These are phyloP conservation scores for Hypotaenidia okinawae DNA, from an alignment of 2,797 vertebrate species.

Conservation along the genomic window DNA sequence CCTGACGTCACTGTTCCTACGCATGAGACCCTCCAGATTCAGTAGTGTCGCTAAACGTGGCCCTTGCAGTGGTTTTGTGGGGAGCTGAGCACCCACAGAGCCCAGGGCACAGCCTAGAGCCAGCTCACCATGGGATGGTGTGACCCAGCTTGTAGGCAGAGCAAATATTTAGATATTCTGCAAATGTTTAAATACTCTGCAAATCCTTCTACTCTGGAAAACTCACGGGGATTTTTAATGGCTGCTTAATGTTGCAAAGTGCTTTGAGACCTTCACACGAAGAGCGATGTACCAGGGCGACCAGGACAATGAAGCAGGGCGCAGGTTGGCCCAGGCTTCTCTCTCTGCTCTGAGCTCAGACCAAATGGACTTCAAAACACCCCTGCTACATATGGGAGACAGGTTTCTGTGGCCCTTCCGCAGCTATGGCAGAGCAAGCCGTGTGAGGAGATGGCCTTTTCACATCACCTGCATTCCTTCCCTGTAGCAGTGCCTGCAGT, in stretches of 20 bases:
- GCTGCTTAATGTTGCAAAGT: background rate
- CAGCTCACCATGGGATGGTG: background rate
- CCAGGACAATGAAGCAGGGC: background rate
- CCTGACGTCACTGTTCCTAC: background rate
- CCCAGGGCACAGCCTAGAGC: background rate
- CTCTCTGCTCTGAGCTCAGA: background rate
- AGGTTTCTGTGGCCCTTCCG: background rate
- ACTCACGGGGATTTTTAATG: background rate
- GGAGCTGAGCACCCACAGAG: background rate
- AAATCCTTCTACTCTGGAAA: background rate
- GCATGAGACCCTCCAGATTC: background rate
- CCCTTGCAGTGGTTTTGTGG: background rate
- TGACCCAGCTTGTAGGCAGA: background rate
- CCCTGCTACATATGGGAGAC: fast-evolving
- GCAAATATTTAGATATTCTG: background rate
- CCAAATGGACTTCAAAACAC: background rate
- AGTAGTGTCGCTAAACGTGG: fast-evolving
- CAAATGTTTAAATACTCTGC: background rate
- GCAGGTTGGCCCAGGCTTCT: background rate
- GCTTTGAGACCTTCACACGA: background rate
- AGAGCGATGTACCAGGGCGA: background rate
- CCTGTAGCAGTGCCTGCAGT: background rate
- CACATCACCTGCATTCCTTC: background rate
- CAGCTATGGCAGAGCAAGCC: background rate
- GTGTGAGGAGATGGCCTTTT: background rate